Evolutionary conservation across 1,140 invertebrate genomes (phyloP).

Genomic region (Aphidius gifuensis): DNA sequence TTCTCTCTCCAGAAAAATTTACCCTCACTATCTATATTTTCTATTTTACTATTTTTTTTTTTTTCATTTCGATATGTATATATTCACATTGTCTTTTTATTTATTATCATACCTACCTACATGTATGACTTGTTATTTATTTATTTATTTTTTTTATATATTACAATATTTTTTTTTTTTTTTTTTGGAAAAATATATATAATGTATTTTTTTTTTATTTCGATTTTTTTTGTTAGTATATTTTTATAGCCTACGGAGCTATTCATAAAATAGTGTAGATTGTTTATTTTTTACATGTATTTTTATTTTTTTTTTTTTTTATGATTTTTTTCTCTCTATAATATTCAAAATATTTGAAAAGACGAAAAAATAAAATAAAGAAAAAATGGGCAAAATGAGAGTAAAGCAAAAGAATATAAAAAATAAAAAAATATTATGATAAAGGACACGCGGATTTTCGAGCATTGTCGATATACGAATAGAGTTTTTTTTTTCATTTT

Average conservation of each 20-base stretch:
- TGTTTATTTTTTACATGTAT: constrained; percentile 11
- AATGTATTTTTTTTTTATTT: no score
- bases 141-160: no score
- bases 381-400: no score
- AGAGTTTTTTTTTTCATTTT: not conserved
- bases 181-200: no score
- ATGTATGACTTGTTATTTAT: not conserved
- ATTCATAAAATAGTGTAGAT: constrained; percentile 10
- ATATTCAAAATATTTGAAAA: constrained; percentile 16
- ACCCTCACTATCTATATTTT: no score
- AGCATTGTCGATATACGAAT: constrained; percentile 6
- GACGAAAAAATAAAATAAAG: constrained; percentile 13
- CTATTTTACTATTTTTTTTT: no score
- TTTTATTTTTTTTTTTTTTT: no score
- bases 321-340: no score
- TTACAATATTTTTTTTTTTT: constrained; percentile 1
- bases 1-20: no score
- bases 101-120: no score
- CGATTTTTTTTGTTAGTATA: not conserved
- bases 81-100: no score
- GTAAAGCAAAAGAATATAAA: constrained; percentile 1
- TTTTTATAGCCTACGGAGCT: not conserved
- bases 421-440: constrained; percentile 14
- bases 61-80: no score
- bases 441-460: constrained; percentile 14